Conservation (phyloP, 2,888 invertebrate genomes). For the Chrysopilus asiliformis region DNA sequence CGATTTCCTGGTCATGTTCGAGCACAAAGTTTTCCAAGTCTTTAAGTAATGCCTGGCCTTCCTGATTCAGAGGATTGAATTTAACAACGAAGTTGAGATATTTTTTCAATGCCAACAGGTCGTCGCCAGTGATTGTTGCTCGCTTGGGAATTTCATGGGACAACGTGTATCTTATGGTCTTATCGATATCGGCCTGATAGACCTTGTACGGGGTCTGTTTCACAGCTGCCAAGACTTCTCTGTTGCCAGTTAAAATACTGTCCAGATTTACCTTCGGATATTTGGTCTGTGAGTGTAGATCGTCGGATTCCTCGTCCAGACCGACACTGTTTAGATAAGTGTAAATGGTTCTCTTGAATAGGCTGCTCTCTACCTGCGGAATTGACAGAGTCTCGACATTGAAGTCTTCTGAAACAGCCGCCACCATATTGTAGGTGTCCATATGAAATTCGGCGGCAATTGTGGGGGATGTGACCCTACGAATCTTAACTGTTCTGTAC, state of each 20-base stretch:
- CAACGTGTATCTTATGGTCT: constrained; percentile 68
- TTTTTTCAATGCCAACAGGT: constrained; percentile 55
- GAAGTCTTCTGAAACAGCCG: constrained; percentile 20
- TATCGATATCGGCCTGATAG: constrained; percentile 79
- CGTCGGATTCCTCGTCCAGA: neutral
- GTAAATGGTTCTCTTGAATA: constrained; percentile 19
- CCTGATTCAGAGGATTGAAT: constrained; percentile 65
- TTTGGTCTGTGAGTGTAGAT: neutral
- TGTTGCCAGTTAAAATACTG: too few relatives aligned
- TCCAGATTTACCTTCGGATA: too few relatives aligned
- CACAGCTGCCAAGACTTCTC: constrained; percentile 20
- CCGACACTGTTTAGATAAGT: constrained; percentile 14
- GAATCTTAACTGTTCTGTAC: constrained; percentile 42
- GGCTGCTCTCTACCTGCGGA: constrained; percentile 32
- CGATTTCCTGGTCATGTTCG: constrained; percentile 38
- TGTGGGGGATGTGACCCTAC: constrained; percentile 37
- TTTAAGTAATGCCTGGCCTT: constrained; percentile 50
- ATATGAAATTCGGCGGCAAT: constrained; percentile 24
- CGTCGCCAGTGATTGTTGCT: constrained; percentile 54
- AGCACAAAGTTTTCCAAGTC: constrained; percentile 44
- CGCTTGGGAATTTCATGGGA: constrained; percentile 68
- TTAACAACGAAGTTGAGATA: constrained; percentile 58
- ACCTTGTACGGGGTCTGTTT: constrained; percentile 40
- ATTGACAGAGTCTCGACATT: constrained; percentile 15
- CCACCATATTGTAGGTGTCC: constrained; percentile 19